Percentiles rank a stretch among this genome's conserved stretches.
These are phyloP conservation scores for Gadopsis bispinosus DNA, from an alignment of 2,797 vertebrate genomes.

Conservation along the genomic window DNA sequence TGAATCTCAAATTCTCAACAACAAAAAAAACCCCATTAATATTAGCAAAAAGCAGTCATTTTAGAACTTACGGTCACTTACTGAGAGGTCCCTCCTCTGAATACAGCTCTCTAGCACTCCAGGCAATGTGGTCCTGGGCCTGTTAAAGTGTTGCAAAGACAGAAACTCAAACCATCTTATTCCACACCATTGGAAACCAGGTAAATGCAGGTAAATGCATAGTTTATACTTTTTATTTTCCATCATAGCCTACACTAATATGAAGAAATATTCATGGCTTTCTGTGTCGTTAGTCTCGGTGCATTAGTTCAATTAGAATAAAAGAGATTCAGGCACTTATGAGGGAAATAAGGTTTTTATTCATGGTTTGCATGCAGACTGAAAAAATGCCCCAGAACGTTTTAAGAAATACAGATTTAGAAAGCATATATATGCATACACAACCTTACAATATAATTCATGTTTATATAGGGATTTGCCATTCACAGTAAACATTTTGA, in stretches of 20 bases:
- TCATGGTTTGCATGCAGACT: slow-evolving; percentile 74
- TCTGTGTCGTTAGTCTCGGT: background rate
- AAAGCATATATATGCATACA: slow-evolving; percentile 64
- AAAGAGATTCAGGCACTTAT: slow-evolving; percentile 37
- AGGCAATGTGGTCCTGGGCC: background rate
- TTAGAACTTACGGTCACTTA: background rate
- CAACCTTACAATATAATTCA: slow-evolving; percentile 55
- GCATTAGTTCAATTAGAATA: slow-evolving; percentile 8
- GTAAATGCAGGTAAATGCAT: slow-evolving; percentile 17
- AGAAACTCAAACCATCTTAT: slow-evolving; percentile 15
- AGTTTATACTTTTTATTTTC: background rate
- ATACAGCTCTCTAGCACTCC: background rate
- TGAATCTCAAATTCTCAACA: background rate
- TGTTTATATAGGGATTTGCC: slow-evolving; percentile 65
- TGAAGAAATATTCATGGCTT: background rate
- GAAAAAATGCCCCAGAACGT: slow-evolving; percentile 62
- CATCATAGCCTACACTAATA: background rate
- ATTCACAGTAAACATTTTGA: slow-evolving; percentile 74
- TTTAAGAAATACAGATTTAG: slow-evolving; percentile 70
- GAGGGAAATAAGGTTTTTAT: slow-evolving; percentile 75
- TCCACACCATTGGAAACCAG: slow-evolving; percentile 18
- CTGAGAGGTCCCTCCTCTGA: fast-evolving
- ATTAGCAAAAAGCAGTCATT: background rate
- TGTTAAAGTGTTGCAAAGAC: background rate
- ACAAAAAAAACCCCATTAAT: background rate